Evolutionary conservation across 2,888 invertebrate species (phyloP), one percentile per base, ranked within the genome.

Genomic region (Agonopterix heracliana): DNA sequence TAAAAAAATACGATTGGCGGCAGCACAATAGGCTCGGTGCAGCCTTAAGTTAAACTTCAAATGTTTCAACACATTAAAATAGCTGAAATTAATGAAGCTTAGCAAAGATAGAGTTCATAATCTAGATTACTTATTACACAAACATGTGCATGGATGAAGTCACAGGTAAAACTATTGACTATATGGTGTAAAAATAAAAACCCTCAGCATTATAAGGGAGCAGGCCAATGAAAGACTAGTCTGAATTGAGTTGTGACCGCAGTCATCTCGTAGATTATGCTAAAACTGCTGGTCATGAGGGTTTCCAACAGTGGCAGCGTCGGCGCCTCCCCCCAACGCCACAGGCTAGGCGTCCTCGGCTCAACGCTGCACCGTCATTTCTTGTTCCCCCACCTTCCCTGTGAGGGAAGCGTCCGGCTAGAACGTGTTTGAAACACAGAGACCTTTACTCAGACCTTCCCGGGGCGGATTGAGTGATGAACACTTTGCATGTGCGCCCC

Each of bases 391-490:
- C 86, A 86, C 74, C 91, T 90, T 90, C 90, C 90, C 89, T 83
- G 71, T 89, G 83, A 78, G 84, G 89, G 89, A 83, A 90, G 90
- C 91, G 89, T 90, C 92, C 93, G 84, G 89, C 93, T 94, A 90
- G 93, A 91, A 91, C 89, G 90, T 93, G 69, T 63, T 60, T 60
- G 50, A 65, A 64, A 74, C 77, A 81, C 78, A 74, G 51, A 67
- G 89, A 90, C 91, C 91, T 90, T 90, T 82, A 78, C 94, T 93
- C 94, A 94, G 93, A 94, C 94, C 94, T 94, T 94, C 94, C 94
- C 94, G 93, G 87, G 92, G 91, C 90, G 80, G 64, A 66, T 47
- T 60, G 68, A 76, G 87, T 84, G 90, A 91, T 90, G 51, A 70
- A 81, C 92, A 90, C 92, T 89, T 91, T 60, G 93, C 79, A 54